phyloP scores from a whole-genome alignment of 1,140 invertebrate genomes.

The Pseudomyrmex concolor region DNA sequence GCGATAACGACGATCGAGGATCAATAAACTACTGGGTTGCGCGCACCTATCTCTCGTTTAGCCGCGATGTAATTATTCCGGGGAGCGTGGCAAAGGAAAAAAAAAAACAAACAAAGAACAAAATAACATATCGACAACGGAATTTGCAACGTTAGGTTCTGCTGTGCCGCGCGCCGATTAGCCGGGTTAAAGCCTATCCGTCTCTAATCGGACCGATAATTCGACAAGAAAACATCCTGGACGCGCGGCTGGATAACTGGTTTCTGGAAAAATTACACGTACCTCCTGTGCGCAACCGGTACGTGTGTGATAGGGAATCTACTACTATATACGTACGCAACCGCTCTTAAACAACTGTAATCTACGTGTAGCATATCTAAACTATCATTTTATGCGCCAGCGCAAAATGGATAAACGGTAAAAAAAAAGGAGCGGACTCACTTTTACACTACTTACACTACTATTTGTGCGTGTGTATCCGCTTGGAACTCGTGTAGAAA shows the following conservation, averaged over 20 bases:
- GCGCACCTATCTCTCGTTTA: slow-evolving; percentile 58
- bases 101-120: slow-evolving; percentile 17
- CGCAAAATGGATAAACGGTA: slow-evolving; percentile 10
- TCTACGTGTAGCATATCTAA: slow-evolving; percentile 37
- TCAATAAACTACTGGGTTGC: slow-evolving; percentile 60
- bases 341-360: slow-evolving; percentile 30
- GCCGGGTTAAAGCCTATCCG: slow-evolving; percentile 33
- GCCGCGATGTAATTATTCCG: slow-evolving; percentile 65
- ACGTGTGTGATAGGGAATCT: not conserved
- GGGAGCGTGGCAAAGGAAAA: not conserved
- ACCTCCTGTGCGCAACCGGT: slow-evolving; percentile 1
- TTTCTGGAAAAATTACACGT: slow-evolving; percentile 46
- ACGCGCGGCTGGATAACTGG: slow-evolving; percentile 41
- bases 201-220: slow-evolving; percentile 54
- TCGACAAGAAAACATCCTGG: slow-evolving; percentile 40
- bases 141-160: slow-evolving; percentile 43
- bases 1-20: slow-evolving; percentile 62
- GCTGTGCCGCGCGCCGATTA: slow-evolving; percentile 32
- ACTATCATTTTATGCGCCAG: slow-evolving; percentile 28
- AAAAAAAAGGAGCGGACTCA: not conserved
- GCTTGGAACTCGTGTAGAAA: no score
- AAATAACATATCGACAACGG: slow-evolving; percentile 37
- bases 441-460: not conserved
- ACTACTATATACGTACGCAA: slow-evolving; percentile 14
- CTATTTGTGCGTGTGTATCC: not conserved